Conservation (phyloP, 2,797 vertebrate species). For the Spinibarbus caldwelli region DNA sequence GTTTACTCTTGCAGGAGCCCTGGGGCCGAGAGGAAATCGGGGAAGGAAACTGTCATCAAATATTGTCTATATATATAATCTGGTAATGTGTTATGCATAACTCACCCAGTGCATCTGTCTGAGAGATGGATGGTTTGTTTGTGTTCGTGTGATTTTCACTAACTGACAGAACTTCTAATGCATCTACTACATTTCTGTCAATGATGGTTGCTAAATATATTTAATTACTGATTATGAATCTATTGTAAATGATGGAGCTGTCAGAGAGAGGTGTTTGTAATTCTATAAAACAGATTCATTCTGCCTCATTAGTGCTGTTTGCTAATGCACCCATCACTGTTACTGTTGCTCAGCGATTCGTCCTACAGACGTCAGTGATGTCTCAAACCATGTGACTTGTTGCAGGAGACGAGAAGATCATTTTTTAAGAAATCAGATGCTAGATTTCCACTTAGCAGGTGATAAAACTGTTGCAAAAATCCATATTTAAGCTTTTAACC, state of each 20-base stretch:
- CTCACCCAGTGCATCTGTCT: background rate
- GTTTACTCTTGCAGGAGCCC: background rate
- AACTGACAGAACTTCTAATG: background rate
- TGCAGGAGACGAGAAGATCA: background rate
- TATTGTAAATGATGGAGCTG: background rate
- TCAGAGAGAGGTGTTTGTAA: slow-evolving; percentile 19
- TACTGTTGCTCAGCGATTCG: background rate
- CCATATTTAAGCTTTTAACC: no score
- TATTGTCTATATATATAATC: background rate
- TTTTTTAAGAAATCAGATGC: background rate
- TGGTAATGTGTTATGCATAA: background rate
- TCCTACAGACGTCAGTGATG: background rate
- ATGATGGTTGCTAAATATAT: background rate
- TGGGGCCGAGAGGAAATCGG: background rate
- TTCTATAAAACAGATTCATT: background rate
- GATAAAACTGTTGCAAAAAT: background rate
- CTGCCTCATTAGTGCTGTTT: slow-evolving; percentile 4
- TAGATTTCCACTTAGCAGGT: background rate
- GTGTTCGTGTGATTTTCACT: background rate
- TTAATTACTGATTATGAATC: background rate
- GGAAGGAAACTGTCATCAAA: background rate
- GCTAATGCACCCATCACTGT: background rate
- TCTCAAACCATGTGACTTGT: slow-evolving; percentile 8
- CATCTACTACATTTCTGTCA: background rate
- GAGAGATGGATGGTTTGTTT: slow-evolving; percentile 1